A percentile compares a stretch with the other conserved stretches of the same genome.
Conservation (phyloP, 2,113 vertebrate species). For the Neomonachus schauinslandi region DNA sequence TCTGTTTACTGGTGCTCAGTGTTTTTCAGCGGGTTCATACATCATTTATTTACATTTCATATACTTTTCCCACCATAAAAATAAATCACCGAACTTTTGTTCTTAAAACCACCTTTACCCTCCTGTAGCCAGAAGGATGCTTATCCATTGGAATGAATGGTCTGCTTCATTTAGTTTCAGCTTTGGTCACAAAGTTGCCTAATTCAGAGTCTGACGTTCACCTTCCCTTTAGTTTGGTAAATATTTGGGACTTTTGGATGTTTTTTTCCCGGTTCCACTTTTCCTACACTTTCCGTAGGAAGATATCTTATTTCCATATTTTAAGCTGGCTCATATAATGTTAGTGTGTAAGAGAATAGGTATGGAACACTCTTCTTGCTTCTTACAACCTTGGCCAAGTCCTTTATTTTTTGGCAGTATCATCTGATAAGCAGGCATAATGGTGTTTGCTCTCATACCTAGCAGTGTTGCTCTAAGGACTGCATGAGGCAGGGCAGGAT, state of each 20-base stretch:
- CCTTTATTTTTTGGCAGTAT: not conserved
- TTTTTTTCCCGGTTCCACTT: not conserved
- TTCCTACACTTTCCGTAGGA: not conserved
- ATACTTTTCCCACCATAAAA: conserved; percentile 26
- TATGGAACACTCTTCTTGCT: not conserved
- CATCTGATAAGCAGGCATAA: not conserved
- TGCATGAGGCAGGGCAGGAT: not conserved
- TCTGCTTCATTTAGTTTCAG: not conserved
- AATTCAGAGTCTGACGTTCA: not conserved
- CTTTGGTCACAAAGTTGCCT: not conserved
- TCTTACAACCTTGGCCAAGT: not conserved
- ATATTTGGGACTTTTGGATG: not conserved
- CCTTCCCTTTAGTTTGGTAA: not conserved
- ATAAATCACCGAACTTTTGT: not conserved
- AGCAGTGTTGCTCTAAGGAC: not conserved
- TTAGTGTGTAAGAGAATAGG: not conserved
- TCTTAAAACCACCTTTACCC: not conserved
- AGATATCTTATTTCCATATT: not conserved
- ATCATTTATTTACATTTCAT: not conserved
- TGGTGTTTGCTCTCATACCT: not conserved
- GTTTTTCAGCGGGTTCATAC: not conserved
- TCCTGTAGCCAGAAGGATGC: not conserved
- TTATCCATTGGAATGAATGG: not conserved
- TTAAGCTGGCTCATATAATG: not conserved
- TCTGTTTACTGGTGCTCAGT: not conserved